A percentile compares a stretch with the other conserved stretches of the same genome.
Evolutionary conservation across 2,888 invertebrate genomes (phyloP).

Genomic region (Epinotia nisella): DNA sequence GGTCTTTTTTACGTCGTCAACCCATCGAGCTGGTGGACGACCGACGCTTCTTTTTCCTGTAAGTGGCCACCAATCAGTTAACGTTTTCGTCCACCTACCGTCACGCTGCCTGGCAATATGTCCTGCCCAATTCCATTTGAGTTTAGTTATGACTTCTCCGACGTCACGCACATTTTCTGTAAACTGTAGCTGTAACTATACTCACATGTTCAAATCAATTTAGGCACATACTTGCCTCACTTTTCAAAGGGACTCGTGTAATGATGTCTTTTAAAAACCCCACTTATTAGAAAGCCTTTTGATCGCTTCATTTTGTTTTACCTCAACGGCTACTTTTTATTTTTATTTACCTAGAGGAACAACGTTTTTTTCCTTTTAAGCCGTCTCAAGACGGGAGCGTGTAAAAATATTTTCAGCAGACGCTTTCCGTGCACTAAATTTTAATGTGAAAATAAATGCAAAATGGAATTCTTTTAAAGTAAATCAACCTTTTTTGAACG

Average conservation of each 20-base stretch:
- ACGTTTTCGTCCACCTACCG: no score
- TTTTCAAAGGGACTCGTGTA: constrained; percentile 48
- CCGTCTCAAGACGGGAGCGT: constrained; percentile 29
- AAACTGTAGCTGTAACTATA: neutral
- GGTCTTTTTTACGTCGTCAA: no score
- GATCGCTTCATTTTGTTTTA: constrained; percentile 45
- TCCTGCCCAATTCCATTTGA: no score
- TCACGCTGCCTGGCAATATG: no score
- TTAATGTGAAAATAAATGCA: neutral
- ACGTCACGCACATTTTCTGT: no score
- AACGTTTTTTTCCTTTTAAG: constrained; percentile 13
- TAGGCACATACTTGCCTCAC: neutral
- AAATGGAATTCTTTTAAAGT: neutral
- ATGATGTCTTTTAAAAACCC: constrained; percentile 57
- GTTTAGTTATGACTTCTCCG: no score
- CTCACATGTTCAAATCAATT: neutral
- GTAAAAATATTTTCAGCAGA: constrained; percentile 7
- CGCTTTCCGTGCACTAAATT: neutral
- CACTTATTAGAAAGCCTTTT: constrained; percentile 42
- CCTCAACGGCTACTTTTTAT: constrained; percentile 20
- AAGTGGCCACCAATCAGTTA: no score
- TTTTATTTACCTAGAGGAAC: constrained; percentile 14
- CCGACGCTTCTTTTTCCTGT: no score
- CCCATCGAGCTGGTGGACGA: no score
- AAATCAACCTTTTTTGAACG: neutral